phyloP scores from a whole-genome alignment of 1,140 invertebrate genomes.

The Belonocnema kinseyi region DNA sequence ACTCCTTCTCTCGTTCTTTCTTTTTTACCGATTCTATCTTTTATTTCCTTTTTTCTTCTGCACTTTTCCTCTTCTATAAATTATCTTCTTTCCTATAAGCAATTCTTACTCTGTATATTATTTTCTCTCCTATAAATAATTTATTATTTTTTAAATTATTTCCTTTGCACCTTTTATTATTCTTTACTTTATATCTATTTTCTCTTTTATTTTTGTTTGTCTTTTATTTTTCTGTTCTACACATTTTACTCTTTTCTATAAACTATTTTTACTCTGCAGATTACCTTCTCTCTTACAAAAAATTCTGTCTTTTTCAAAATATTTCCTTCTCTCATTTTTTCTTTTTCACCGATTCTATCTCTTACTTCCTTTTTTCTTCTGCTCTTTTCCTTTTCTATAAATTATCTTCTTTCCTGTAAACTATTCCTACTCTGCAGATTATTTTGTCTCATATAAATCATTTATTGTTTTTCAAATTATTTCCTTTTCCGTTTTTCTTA shows the following conservation, averaged over 20 bases:
- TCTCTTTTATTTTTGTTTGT: neutral
- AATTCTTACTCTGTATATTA: neutral
- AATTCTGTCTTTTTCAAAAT: neutral
- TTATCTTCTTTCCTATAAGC: neutral
- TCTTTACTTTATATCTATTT: slow-evolving; percentile 27
- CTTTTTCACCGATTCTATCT: neutral
- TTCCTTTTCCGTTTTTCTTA: neutral
- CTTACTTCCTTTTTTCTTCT: neutral
- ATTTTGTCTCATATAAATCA: slow-evolving; percentile 4
- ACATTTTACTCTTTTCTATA: too few species aligned
- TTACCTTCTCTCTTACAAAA: neutral
- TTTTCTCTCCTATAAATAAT: slow-evolving; percentile 14
- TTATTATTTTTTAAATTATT: neutral
- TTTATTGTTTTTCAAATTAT: neutral
- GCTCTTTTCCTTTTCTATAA: slow-evolving; percentile 18
- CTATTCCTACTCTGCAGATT: neutral
- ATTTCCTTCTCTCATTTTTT: neutral
- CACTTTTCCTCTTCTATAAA: slow-evolving; percentile 12
- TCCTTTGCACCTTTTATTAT: neutral
- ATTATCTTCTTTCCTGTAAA: neutral
- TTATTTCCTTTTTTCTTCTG: neutral
- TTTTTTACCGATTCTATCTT: neutral
- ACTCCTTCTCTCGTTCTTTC: neutral
- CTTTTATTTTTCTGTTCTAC: neutral
- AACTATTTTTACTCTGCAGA: neutral